Conservation (phyloP, 2,797 vertebrate genomes). For the Bufotes viridis region DNA sequence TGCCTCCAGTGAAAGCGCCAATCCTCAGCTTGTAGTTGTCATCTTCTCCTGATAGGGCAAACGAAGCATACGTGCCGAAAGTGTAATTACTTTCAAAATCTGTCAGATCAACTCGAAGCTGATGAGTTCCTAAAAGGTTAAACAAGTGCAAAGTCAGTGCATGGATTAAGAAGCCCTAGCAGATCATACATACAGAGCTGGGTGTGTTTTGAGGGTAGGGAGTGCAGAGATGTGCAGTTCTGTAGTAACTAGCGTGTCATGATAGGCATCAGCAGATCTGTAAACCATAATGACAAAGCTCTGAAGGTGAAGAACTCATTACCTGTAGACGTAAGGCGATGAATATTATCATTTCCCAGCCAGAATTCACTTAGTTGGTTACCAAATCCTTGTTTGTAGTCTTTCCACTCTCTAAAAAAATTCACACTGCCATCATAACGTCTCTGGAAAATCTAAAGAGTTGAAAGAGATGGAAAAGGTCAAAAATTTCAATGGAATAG, state of each 20-base stretch:
- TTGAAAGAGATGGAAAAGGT: too few species aligned
- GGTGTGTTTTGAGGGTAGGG: neutral
- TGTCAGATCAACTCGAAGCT: constrained; percentile 40
- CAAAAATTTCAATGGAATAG: neutral
- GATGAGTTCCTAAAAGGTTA: neutral
- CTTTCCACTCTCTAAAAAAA: constrained; percentile 64
- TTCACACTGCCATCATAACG: constrained; percentile 66
- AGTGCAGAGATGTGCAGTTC: neutral
- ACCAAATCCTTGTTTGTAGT: constrained; percentile 68
- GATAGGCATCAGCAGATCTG: too few species aligned
- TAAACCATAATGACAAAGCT: too few species aligned
- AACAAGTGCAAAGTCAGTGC: neutral
- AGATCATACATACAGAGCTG: neutral
- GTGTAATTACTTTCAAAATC: constrained; percentile 37
- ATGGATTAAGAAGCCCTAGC: neutral
- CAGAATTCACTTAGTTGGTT: constrained; percentile 67
- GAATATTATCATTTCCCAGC: constrained; percentile 58
- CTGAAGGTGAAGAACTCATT: neutral
- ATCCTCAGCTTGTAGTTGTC: constrained; percentile 45
- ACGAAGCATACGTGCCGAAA: constrained; percentile 34
- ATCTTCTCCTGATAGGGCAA: constrained; percentile 32
- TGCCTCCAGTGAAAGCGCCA: constrained; percentile 36
- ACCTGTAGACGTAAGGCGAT: neutral
- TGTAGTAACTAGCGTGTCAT: too few species aligned
- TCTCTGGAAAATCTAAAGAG: constrained; percentile 66